phyloP scores from a whole-genome alignment of 2,797 vertebrate genomes.

The Intellagama lesueurii region DNA sequence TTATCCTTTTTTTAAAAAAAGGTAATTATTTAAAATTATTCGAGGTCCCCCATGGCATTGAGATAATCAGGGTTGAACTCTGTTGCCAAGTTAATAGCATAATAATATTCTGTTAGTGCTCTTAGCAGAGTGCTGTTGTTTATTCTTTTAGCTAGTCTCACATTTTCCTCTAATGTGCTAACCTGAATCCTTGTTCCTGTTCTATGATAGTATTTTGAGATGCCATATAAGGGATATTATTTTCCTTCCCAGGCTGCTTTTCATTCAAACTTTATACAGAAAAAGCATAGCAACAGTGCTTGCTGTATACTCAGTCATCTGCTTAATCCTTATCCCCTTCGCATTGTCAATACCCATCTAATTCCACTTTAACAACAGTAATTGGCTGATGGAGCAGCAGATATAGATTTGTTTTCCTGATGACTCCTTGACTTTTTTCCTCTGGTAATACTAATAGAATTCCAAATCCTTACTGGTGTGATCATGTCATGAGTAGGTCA shows the following conservation, averaged over 20 bases:
- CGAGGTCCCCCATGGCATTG: slow-evolving; percentile 38
- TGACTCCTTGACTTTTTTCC: slow-evolving; percentile 98
- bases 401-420: slow-evolving; percentile 99
- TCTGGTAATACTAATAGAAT: slow-evolving; percentile 99
- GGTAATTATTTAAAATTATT: slow-evolving; percentile 52
- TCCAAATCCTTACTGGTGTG: slow-evolving; percentile 96
- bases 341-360: slow-evolving; percentile 99
- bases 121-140: slow-evolving; percentile 19
- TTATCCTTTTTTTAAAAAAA: slow-evolving; percentile 43
- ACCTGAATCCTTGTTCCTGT: slow-evolving; percentile 54
- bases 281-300: slow-evolving; percentile 46
- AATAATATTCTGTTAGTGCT: slow-evolving; percentile 41
- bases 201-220: slow-evolving; percentile 32
- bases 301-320: slow-evolving; percentile 81
- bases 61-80: slow-evolving; percentile 57
- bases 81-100: slow-evolving; percentile 59
- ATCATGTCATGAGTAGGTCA: slow-evolving; percentile 99
- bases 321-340: slow-evolving; percentile 87
- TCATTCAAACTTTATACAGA: slow-evolving; percentile 59
- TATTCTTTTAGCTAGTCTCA: slow-evolving; percentile 42
- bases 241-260: slow-evolving; percentile 45
- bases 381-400: slow-evolving; percentile 99
- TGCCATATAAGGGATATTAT: slow-evolving; percentile 45
- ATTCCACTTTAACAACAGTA: slow-evolving; percentile 99
- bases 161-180: slow-evolving; percentile 45